Evolutionary conservation across 2,113 vertebrate species (phyloP).

Genomic region (Pelmatolapia mariae): DNA sequence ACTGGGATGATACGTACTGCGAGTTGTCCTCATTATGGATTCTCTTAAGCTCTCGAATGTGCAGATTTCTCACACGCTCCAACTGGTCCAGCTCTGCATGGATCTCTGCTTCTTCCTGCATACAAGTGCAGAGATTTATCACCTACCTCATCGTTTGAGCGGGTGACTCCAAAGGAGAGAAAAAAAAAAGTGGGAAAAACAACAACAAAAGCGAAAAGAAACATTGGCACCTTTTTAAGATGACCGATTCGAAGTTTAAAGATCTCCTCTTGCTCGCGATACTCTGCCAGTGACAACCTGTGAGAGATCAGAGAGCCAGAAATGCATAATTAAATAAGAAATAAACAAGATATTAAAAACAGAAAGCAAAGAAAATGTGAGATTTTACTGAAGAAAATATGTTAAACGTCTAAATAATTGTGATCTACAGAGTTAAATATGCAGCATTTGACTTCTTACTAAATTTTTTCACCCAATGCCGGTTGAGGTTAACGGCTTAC

Average conservation of each 20-base stretch:
- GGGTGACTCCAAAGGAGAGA: neutral
- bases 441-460: neutral
- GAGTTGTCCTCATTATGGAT: conserved; percentile 98
- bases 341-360: neutral
- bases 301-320: neutral
- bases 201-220: neutral
- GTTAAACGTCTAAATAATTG: neutral
- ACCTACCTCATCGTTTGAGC: neutral
- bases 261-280: conserved; percentile 95
- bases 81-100: conserved; percentile 90
- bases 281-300: conserved; percentile 93
- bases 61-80: conserved; percentile 93
- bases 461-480: neutral
- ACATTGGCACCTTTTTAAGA: conserved; percentile 84
- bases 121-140: neutral
- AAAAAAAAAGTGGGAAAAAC: neutral
- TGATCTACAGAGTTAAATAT: neutral
- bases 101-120: conserved; percentile 92
- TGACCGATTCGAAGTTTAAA: conserved; percentile 93
- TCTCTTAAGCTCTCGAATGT: conserved; percentile 95
- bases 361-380: neutral
- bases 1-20: conserved; percentile 72
- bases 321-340: neutral
- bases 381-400: neutral
- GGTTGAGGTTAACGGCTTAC: neutral